Percentiles rank a stretch among this genome's conserved stretches.
Conservation (phyloP, 2,797 vertebrate species). For the Notamacropus eugenii region DNA sequence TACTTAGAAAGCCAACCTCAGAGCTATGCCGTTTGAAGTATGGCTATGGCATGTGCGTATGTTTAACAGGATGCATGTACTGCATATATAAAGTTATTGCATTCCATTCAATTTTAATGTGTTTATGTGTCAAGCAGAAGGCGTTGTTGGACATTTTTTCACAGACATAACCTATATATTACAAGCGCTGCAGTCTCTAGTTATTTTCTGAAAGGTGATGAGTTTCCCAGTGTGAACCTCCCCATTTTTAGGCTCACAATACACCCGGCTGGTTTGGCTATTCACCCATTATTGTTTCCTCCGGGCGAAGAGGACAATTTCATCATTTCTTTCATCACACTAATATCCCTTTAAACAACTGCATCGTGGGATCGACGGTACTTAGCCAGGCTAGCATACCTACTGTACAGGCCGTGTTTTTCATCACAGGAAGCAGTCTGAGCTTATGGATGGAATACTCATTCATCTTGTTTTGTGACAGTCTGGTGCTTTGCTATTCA, state of each 20-base stretch:
- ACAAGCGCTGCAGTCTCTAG: conserved; percentile 7
- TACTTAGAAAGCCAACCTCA: conserved; percentile 71
- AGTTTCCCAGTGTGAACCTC: conserved; percentile 63
- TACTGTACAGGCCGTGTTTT: conserved; percentile 74
- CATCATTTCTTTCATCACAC: conserved; percentile 83
- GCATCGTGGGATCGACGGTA: conserved; percentile 77
- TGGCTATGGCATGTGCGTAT: conserved; percentile 10
- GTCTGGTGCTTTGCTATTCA: conserved; percentile 72
- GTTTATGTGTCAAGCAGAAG: conserved; percentile 67
- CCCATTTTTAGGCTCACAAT: conserved; percentile 59
- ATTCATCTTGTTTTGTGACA: conserved; percentile 80
- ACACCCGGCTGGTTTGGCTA: conserved; percentile 53
- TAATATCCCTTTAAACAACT: conserved; percentile 80
- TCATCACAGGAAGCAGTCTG: conserved; percentile 83
- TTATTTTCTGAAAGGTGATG: conserved; percentile 60
- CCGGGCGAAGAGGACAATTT: conserved; percentile 79
- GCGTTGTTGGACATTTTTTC: conserved; percentile 63
- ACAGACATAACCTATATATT: conserved; percentile 44
- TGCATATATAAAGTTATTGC: conserved; percentile 64
- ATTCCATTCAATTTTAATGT: conserved; percentile 67
- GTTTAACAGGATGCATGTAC: conserved; percentile 60
- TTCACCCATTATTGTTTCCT: conserved; percentile 59
- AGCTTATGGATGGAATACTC: conserved; percentile 76
- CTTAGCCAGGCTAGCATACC: conserved; percentile 73
- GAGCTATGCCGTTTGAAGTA: conserved; percentile 63